Evolutionary conservation across 2,797 vertebrate species (phyloP).

Genomic region (Dromococcyx pavoninus): DNA sequence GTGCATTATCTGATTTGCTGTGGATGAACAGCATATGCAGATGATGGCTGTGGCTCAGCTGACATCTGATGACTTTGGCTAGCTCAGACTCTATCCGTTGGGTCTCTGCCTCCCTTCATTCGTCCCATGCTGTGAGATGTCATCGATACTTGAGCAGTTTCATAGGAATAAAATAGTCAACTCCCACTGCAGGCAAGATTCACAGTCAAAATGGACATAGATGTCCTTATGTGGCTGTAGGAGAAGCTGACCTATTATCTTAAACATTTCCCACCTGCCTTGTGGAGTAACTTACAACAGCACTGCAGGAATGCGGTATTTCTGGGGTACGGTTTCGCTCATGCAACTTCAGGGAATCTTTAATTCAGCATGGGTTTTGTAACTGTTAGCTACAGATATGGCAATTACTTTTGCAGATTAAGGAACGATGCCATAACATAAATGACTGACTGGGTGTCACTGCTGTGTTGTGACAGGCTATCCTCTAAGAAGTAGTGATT

Average conservation of each 20-base stretch:
- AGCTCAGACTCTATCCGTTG: not conserved
- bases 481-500: conserved; percentile 53
- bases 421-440: not conserved
- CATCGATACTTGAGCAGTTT: not conserved
- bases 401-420: conserved; percentile 21
- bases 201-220: not conserved
- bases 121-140: not conserved
- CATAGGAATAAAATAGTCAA: not conserved
- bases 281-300: not conserved
- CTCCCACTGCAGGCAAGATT: not conserved
- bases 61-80: not conserved
- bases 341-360: not conserved
- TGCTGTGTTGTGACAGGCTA: conserved; percentile 63
- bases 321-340: not conserved
- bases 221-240: not conserved
- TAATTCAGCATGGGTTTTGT: not conserved
- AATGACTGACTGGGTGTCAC: conserved; percentile 30
- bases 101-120: not conserved
- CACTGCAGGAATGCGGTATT: not conserved
- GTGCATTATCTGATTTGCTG: not conserved
- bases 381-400: not conserved
- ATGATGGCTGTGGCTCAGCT: not conserved
- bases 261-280: not conserved
- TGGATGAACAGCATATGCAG: not conserved
- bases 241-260: not conserved